These are phyloP conservation scores for Ecliptopera silaceata DNA, from an alignment of 2,888 invertebrate species.

Conservation along the genomic window DNA sequence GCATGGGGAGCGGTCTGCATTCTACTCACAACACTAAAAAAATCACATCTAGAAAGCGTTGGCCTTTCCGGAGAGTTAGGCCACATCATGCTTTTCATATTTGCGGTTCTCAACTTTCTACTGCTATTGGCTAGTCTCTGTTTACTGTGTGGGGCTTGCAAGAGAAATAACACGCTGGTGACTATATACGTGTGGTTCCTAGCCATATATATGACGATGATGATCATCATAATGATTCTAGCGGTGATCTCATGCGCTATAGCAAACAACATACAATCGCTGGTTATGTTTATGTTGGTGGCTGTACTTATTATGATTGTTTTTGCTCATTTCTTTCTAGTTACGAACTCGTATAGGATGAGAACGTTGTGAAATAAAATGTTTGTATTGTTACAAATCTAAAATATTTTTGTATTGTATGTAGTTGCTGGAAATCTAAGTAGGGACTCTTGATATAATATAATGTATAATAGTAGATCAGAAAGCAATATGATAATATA, in stretches of 20 bases:
- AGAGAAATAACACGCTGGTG: neutral
- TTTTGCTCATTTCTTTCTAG: constrained; percentile 19
- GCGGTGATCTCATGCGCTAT: neutral
- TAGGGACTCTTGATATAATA: no score
- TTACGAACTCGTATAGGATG: constrained; percentile 22
- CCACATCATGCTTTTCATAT: neutral
- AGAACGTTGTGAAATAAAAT: constrained; percentile 1
- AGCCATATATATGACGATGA: neutral
- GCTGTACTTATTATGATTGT: constrained; percentile 10
- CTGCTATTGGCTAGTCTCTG: constrained; percentile 1
- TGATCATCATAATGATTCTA: neutral
- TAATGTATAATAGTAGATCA: no score
- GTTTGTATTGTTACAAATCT: neutral
- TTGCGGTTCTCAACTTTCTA: neutral
- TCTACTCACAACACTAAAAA: constrained; percentile 2
- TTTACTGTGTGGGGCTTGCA: constrained; percentile 3
- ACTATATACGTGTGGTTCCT: constrained; percentile 5
- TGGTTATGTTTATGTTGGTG: constrained; percentile 4
- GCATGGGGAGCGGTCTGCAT: constrained; percentile 5
- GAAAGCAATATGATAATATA: no score
- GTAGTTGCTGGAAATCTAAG: no score
- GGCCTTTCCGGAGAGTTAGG: constrained; percentile 4
- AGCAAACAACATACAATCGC: neutral
- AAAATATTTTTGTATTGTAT: neutral
- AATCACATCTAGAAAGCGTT: neutral